Percentiles rank a stretch among this genome's conserved stretches.
These are phyloP conservation scores for Drosophila meridionalis DNA, from an alignment of 2,888 invertebrate species.

Conservation along the genomic window DNA sequence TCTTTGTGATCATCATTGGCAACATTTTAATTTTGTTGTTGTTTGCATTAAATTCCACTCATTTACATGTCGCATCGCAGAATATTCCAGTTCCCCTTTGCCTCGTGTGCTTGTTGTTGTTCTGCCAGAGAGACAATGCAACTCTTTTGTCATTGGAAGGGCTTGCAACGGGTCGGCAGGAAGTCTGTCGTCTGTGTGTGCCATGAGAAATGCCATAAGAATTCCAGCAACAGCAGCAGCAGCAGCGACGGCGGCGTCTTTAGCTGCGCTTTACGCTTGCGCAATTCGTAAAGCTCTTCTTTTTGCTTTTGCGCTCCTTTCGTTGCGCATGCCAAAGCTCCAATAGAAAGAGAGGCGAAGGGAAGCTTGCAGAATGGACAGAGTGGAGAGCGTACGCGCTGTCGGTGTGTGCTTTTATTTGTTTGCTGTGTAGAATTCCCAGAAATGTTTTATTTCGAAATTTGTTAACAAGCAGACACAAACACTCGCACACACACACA, in stretches of 20 bases:
- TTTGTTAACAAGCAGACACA: slow-evolving; percentile 73
- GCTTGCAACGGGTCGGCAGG: slow-evolving; percentile 33
- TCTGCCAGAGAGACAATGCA: slow-evolving; percentile 63
- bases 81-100: slow-evolving; percentile 24
- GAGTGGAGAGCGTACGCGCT: slow-evolving; percentile 22
- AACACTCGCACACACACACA: slow-evolving; percentile 6
- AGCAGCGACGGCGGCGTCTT: slow-evolving; percentile 33
- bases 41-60: slow-evolving; percentile 67
- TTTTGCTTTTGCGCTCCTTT: slow-evolving; percentile 53
- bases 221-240: slow-evolving; percentile 53
- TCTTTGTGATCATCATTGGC: slow-evolving; percentile 3
- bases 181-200: slow-evolving; percentile 37
- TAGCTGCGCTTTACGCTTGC: slow-evolving; percentile 73
- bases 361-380: slow-evolving; percentile 23
- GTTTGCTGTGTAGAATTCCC: slow-evolving; percentile 59
- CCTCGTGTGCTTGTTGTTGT: slow-evolving; percentile 31
- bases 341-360: slow-evolving; percentile 4
- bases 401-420: slow-evolving; percentile 43
- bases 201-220: slow-evolving; percentile 75
- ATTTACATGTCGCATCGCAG: slow-evolving; percentile 69
- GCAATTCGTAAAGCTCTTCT: slow-evolving; percentile 63
- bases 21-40: slow-evolving; percentile 37
- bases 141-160: slow-evolving; percentile 64
- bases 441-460: slow-evolving; percentile 75
- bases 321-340: slow-evolving; percentile 72